Base-by-base conservation (phyloP, 2,888 invertebrate species). In the Trichopria drosophilae region DNA sequence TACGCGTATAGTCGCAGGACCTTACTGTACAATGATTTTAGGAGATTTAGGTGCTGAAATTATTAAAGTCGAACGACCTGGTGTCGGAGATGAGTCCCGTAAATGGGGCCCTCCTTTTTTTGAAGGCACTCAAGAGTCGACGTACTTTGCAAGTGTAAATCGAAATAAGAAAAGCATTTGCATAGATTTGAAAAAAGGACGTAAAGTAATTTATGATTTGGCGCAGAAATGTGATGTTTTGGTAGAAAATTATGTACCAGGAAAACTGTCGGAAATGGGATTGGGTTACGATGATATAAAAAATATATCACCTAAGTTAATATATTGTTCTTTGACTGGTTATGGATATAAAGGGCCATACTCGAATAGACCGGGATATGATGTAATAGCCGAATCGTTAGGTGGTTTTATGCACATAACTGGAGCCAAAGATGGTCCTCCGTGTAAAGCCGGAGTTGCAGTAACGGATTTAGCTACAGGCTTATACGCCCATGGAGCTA, bases 311-410 rank as follows among this genome's bases (percentile, higher is more conserved):
- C 92, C 94, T 0, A 81, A 81, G 44, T 79, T 98, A 13, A 85
- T 98, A 55, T 98, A 96, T 73, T 95, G 95, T 76, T 93, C 96
- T 0, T 82, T 98, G 41, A 93, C 93, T 41, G 97, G 97, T 0
- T 98, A 90, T 74, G 98, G 98, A 0, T 79, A 85, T 0, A 79
- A 81, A 19, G 97, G 98, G 0, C 95, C 94, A 0, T 96, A 95
- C 76, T 79, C 82, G 3, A 80, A 82, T 16, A 84, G 88, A 62
- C 92, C 94, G n/a, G 98, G 98, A 61, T 97, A 95, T 76, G 98
- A 98, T 78, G 93, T 94, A 0, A 92, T 98, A 60, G 95, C 94
- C 1, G 87, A 94, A 10, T 96, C 95, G 0, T 81, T 93, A 63
- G 96, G 94, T 3, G 97, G 98, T 0, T 78, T 97, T 0, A 66